These are phyloP conservation scores for Lutjanus erythropterus DNA, from an alignment of 2,113 vertebrate species.

Conservation along the genomic window DNA sequence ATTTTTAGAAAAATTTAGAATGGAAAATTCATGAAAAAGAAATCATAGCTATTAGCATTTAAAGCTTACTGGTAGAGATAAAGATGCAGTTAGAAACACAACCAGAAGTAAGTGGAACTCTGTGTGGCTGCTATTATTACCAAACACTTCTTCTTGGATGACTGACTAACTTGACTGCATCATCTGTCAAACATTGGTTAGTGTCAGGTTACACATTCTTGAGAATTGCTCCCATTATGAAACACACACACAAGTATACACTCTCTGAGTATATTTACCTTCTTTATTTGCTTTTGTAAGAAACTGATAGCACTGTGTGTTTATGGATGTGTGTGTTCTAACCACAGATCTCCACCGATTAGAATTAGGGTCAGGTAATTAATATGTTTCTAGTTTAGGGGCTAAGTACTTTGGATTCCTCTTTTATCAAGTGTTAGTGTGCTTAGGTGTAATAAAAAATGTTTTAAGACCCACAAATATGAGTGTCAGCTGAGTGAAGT, in stretches of 20 bases:
- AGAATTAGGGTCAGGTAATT: neutral
- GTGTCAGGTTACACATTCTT: conserved; percentile 34
- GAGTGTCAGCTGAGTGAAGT: no score
- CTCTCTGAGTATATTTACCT: neutral
- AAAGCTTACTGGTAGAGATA: neutral
- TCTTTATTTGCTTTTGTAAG: conserved; percentile 16
- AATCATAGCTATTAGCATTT: neutral
- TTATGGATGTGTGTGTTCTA: conserved; percentile 11
- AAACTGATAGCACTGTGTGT: conserved; percentile 15
- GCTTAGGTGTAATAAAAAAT: no score
- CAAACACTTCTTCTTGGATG: neutral
- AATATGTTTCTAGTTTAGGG: neutral
- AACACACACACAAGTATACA: conserved; percentile 28
- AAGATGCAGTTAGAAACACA: neutral
- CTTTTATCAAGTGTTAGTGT: no score
- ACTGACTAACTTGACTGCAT: neutral
- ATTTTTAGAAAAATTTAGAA: neutral
- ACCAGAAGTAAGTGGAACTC: neutral
- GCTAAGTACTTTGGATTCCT: neutral
- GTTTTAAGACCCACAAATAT: no score
- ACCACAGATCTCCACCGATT: neutral
- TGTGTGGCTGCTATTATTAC: neutral
- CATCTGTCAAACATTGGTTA: conserved; percentile 3
- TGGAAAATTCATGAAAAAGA: no score
- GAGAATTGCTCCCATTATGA: conserved; percentile 40